These are phyloP conservation scores for Panonychus citri DNA, from an alignment of 1,140 invertebrate species.

Conservation along the genomic window DNA sequence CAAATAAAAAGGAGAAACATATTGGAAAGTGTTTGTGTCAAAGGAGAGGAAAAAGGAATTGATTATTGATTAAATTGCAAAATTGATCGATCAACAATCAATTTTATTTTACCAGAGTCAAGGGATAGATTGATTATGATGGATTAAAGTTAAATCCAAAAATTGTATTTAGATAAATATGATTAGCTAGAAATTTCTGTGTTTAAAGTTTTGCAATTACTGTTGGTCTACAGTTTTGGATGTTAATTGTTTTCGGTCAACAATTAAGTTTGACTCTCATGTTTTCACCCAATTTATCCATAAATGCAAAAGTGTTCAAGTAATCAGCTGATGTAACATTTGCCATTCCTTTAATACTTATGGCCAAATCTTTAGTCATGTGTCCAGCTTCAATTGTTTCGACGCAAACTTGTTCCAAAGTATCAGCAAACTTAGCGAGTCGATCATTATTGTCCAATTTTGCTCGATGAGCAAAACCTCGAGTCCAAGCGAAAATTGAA, in stretches of 20 bases:
- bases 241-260: background rate
- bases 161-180: no score
- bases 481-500: slow-evolving; percentile 96
- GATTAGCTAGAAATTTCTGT: no score
- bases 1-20: no score
- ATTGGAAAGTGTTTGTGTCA: no score
- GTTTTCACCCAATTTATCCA: slow-evolving; percentile 85
- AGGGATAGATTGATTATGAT: no score
- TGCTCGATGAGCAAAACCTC: slow-evolving; percentile 68
- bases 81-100: no score
- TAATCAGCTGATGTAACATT: slow-evolving; percentile 66
- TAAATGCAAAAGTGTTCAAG: slow-evolving; percentile 89
- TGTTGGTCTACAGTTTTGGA: no score
- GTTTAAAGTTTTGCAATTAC: no score
- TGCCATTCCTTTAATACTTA: slow-evolving; percentile 79
- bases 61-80: no score
- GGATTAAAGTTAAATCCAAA: no score
- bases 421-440: slow-evolving; percentile 50
- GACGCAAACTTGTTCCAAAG: slow-evolving; percentile 69
- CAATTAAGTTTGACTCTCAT: slow-evolving; percentile 40
- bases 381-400: slow-evolving; percentile 69
- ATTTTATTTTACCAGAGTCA: no score
- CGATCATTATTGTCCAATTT: slow-evolving; percentile 64
- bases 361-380: slow-evolving; percentile 98
- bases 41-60: no score